Evolutionary conservation across 2,113 vertebrate genomes (phyloP).

Genomic region (Aegithalos caudatus): DNA sequence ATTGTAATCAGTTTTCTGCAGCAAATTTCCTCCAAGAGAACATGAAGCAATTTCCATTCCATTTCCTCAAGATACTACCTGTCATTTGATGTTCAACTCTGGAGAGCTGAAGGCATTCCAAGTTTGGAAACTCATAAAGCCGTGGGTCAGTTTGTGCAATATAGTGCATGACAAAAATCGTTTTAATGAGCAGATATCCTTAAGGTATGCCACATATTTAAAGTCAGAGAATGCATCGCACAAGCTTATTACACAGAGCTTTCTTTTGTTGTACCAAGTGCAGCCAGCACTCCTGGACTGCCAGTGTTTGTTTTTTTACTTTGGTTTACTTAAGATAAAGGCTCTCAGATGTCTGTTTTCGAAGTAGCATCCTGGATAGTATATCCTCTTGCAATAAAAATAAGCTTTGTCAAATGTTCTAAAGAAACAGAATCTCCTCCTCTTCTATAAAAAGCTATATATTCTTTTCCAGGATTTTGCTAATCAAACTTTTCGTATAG

Average conservation of each 20-base stretch:
- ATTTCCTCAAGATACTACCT: background rate
- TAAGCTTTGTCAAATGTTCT: background rate
- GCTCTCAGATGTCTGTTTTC: background rate
- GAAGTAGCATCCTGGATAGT: background rate
- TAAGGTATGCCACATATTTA: background rate
- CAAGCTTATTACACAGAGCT: background rate
- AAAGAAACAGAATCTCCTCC: background rate
- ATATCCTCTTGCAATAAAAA: background rate
- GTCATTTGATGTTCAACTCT: background rate
- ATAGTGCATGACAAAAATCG: conserved; percentile 29
- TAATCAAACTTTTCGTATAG: background rate
- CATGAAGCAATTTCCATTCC: background rate
- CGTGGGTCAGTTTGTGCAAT: background rate
- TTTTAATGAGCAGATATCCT: conserved; percentile 37
- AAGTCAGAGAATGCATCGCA: background rate
- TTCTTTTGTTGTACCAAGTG: background rate
- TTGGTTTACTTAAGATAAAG: background rate
- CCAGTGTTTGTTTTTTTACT: background rate
- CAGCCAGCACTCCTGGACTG: background rate
- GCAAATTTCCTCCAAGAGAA: background rate
- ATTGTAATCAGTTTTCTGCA: background rate
- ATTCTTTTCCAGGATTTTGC: background rate
- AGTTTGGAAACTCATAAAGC: background rate
- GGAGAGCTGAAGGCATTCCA: background rate
- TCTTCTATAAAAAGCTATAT: background rate